phyloP scores from a whole-genome alignment of 2,797 vertebrate genomes.

The Coluber constrictor region DNA sequence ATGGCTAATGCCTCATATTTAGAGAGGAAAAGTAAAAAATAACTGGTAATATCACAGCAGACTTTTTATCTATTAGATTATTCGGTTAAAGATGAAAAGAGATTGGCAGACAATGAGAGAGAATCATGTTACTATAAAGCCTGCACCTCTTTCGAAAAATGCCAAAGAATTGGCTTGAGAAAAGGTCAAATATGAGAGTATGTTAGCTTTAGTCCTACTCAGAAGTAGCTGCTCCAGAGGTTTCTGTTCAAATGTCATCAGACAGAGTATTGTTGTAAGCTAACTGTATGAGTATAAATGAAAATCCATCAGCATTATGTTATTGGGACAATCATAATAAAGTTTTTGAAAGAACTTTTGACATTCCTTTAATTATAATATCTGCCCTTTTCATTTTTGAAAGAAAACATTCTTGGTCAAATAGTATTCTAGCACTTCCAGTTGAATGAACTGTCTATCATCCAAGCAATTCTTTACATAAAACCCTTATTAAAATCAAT shows the following conservation, averaged over 20 bases:
- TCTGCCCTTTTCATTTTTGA: not conserved
- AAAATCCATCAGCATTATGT: not conserved
- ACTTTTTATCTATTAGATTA: not conserved
- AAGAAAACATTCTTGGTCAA: not conserved
- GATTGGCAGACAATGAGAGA: not conserved
- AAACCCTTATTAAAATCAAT: not conserved
- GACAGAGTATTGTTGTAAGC: not conserved
- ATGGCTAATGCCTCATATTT: not conserved
- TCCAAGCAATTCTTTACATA: not conserved
- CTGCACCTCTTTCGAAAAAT: slow-evolving; percentile 8
- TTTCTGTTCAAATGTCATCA: slow-evolving; percentile 11
- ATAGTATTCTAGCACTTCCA: not conserved
- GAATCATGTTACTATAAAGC: not conserved
- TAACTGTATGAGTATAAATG: not conserved
- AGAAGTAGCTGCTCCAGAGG: not conserved
- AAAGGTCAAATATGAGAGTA: slow-evolving; percentile 1
- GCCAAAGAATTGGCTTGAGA: not conserved
- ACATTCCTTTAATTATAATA: not conserved
- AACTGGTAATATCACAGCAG: not conserved
- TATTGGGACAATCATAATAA: not conserved
- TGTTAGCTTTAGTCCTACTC: not conserved
- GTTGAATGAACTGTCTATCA: not conserved
- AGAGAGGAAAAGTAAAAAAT: not conserved
- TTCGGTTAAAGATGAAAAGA: not conserved
- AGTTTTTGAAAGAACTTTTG: not conserved